These are phyloP conservation scores for Pseudolaguvia tuberculata DNA, from an alignment of 2,113 vertebrate species.

Conservation along the genomic window DNA sequence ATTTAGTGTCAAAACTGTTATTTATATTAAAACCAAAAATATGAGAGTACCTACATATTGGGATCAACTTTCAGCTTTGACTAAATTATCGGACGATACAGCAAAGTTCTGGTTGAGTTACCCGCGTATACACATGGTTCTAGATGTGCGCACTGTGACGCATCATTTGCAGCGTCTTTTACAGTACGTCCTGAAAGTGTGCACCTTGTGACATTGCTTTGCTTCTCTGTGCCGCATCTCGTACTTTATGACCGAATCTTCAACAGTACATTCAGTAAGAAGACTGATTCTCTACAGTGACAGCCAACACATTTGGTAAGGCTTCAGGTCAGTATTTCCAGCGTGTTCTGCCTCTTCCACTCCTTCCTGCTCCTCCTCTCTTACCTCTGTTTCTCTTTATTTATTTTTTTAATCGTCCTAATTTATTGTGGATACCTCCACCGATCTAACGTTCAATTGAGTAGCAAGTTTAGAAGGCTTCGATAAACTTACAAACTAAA, in stretches of 20 bases:
- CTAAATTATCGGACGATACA: not conserved
- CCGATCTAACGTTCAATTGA: no score
- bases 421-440: no score
- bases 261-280: conserved; percentile 3
- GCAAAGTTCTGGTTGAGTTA: not conserved
- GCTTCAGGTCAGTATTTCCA: not conserved
- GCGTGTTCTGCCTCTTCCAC: not conserved
- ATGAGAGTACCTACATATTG: conserved; percentile 39
- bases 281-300: not conserved
- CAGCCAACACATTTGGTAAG: not conserved
- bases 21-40: no score
- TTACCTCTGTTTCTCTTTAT: no score
- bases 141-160: conserved; percentile 36
- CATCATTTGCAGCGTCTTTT: conserved; percentile 48
- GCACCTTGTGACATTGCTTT: not conserved
- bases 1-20: no score
- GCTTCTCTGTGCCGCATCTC: conserved; percentile 32
- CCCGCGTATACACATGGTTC: conserved; percentile 34
- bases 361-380: no score
- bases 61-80: conserved; percentile 18
- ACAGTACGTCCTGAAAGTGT: conserved; percentile 26
- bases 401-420: no score
- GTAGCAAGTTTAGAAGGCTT: no score
- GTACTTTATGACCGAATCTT: conserved; percentile 32
- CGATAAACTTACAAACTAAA: no score